Percentiles rank a stretch among this genome's conserved stretches.
These are phyloP conservation scores for Fistularia commersonii DNA, from an alignment of 2,797 vertebrate species.

Conservation along the genomic window DNA sequence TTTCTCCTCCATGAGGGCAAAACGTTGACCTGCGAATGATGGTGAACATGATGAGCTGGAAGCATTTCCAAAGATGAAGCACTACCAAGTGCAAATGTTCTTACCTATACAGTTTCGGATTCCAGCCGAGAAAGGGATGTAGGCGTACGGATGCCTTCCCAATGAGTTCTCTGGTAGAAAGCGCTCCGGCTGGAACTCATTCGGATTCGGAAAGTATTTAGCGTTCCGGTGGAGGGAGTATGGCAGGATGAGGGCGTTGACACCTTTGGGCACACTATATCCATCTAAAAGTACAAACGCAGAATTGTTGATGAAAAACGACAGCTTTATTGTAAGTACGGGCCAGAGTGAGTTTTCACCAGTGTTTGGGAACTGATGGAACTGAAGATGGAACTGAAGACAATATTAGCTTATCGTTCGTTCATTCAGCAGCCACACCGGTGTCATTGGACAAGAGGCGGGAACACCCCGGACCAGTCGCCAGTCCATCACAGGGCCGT, in stretches of 20 bases:
- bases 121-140: conserved; percentile 92
- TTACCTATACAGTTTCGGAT: conserved; percentile 93
- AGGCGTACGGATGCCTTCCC: conserved; percentile 84
- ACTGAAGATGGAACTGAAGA: no score
- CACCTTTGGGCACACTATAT: conserved; percentile 78
- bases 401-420: no score
- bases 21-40: conserved; percentile 82
- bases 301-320: not conserved
- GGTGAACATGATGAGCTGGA: not conserved
- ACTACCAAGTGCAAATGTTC: conserved; percentile 2
- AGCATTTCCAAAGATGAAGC: no score
- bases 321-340: no score
- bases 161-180: conserved; percentile 83
- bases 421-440: no score
- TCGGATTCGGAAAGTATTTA: conserved; percentile 82
- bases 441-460: no score
- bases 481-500: no score
- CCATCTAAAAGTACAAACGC: conserved; percentile 68
- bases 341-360: no score
- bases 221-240: conserved; percentile 87
- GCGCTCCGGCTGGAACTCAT: conserved; percentile 87
- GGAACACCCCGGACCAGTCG: no score
- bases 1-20: conserved; percentile 94
- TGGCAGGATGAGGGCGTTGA: conserved; percentile 74
- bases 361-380: no score